These are phyloP conservation scores for Platypus cylindrus DNA, from an alignment of 2,888 invertebrate species.

Conservation along the genomic window DNA sequence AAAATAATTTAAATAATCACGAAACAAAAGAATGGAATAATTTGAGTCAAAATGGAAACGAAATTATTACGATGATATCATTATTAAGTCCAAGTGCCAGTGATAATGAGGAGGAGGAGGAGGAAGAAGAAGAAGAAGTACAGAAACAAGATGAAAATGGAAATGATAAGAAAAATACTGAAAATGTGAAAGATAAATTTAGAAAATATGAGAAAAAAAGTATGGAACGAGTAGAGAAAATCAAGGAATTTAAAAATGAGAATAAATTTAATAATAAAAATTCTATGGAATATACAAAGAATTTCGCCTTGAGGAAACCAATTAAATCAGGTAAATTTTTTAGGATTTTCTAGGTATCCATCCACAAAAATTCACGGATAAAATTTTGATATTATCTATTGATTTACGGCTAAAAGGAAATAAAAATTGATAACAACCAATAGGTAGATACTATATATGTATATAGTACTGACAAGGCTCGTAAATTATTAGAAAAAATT, in stretches of 20 bases:
- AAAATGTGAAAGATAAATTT: too few species aligned
- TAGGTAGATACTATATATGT: too few species aligned
- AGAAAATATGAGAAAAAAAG: too few species aligned
- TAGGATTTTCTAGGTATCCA: too few species aligned
- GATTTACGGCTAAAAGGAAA: too few species aligned
- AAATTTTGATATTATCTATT: too few species aligned
- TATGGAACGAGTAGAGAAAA: too few species aligned
- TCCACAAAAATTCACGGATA: too few species aligned
- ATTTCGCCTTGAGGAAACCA: constrained; percentile 29
- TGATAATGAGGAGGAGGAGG: constrained; percentile 44
- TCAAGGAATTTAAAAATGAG: constrained; percentile 15
- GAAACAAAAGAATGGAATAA: constrained; percentile 17
- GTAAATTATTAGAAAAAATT: too few species aligned
- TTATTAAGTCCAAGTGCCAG: constrained; percentile 53
- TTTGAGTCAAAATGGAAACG: constrained; percentile 26
- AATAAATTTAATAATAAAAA: constrained; percentile 8
- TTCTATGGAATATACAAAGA: constrained; percentile 19
- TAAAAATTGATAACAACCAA: too few species aligned
- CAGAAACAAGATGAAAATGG: constrained; percentile 13
- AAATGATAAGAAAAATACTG: too few species aligned
- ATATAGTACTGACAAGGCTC: too few species aligned
- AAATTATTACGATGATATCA: constrained; percentile 54
- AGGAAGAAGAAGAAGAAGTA: constrained; percentile 21
- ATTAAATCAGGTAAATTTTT: constrained; percentile 33
- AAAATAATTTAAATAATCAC: constrained; percentile 16